phyloP scores from a whole-genome alignment of 2,888 invertebrate species.

The Xestia rhomboidea region DNA sequence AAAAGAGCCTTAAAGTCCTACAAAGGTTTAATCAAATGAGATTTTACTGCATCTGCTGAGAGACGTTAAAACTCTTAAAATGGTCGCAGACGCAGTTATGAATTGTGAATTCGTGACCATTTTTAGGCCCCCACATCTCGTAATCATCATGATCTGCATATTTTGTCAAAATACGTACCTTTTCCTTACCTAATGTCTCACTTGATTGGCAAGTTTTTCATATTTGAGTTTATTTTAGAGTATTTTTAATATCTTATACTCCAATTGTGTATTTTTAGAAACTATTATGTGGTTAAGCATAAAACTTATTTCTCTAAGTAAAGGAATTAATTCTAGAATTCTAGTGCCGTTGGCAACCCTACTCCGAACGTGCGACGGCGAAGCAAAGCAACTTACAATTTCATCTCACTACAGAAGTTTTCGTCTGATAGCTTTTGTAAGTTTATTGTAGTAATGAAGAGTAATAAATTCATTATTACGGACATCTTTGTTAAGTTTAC shows the following conservation, averaged over 20 bases:
- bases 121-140: no score
- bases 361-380: background rate
- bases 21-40: background rate
- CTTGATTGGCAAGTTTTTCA: background rate
- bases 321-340: background rate
- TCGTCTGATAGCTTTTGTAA: constrained; percentile 20
- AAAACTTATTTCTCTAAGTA: background rate
- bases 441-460: constrained; percentile 31
- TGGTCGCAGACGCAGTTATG: no score
- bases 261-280: background rate
- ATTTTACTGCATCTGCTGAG: background rate
- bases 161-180: background rate
- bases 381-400: constrained; percentile 23
- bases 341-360: constrained; percentile 5
- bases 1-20: no score
- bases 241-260: background rate
- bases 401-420: constrained; percentile 16
- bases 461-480: constrained; percentile 25
- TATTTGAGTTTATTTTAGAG: background rate
- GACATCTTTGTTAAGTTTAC: constrained; percentile 17
- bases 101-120: no score
- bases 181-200: no score
- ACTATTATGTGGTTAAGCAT: background rate
- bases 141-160: background rate
- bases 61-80: no score